phyloP scores from a whole-genome alignment of 2,888 invertebrate genomes.

The Luffia ferchaultella region DNA sequence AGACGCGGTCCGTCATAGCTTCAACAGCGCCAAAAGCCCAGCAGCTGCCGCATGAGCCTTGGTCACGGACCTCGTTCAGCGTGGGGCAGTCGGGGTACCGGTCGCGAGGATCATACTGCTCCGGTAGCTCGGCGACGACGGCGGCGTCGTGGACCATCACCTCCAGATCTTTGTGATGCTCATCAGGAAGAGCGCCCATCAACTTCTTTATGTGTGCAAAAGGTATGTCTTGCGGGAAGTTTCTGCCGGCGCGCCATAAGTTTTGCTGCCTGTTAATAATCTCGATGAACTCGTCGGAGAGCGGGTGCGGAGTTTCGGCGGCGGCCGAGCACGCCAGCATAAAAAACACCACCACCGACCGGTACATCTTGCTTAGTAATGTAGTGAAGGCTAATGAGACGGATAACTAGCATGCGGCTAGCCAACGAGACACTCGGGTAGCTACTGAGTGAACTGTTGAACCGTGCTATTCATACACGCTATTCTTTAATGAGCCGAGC shows the following conservation, averaged over 20 bases:
- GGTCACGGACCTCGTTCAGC: constrained; percentile 75
- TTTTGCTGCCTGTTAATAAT: constrained; percentile 65
- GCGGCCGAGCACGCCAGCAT: neutral
- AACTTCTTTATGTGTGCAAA: constrained; percentile 60
- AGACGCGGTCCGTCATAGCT: constrained; percentile 82
- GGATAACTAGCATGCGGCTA: neutral
- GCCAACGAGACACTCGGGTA: neutral
- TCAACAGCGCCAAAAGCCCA: constrained; percentile 86
- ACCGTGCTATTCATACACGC: too few relatives aligned
- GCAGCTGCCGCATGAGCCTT: constrained; percentile 85
- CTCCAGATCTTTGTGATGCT: constrained; percentile 44
- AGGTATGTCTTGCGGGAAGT: constrained; percentile 63
- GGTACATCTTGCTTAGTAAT: neutral
- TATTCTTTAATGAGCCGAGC: too few relatives aligned
- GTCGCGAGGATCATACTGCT: constrained; percentile 73
- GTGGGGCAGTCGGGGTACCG: constrained; percentile 81
- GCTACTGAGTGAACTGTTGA: neutral
- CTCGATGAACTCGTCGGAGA: constrained; percentile 70
- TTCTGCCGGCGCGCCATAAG: constrained; percentile 75
- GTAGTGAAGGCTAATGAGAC: neutral
- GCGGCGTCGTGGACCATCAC: constrained; percentile 20
- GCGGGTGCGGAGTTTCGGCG: constrained; percentile 26
- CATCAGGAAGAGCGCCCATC: constrained; percentile 70
- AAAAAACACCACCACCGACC: too few relatives aligned
- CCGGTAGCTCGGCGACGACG: constrained; percentile 54